Evolutionary conservation across 1,140 invertebrate species (phyloP).

Genomic region (Drosophila arizonae): DNA sequence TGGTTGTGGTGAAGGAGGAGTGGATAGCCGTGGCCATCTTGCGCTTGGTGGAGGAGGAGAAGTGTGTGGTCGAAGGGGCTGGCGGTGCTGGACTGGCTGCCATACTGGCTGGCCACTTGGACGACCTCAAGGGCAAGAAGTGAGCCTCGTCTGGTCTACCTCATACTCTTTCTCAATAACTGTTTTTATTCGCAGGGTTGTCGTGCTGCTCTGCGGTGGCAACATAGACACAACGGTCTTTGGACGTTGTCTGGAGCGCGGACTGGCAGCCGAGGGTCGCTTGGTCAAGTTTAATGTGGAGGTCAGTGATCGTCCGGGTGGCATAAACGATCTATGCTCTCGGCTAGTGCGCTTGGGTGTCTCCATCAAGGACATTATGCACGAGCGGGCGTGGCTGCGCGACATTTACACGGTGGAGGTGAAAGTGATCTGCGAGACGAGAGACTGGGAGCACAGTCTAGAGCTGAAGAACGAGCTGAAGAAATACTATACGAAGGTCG

Average conservation of each 20-base stretch:
- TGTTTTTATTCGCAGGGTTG: constrained; percentile 84
- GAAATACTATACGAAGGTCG: constrained; percentile 85
- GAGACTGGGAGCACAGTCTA: constrained; percentile 89
- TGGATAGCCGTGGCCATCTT: constrained; percentile 95
- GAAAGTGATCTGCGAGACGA: constrained; percentile 93
- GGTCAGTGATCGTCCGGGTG: constrained; percentile 93
- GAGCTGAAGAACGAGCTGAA: constrained; percentile 86
- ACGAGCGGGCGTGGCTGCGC: constrained; percentile 95
- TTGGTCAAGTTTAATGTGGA: constrained; percentile 93
- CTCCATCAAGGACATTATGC: constrained; percentile 96
- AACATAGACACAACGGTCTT: constrained; percentile 97
- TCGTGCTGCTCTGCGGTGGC: constrained; percentile 92
- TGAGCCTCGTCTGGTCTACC: constrained; percentile 73
- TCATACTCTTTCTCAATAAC: neutral
- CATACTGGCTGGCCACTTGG: constrained; percentile 91
- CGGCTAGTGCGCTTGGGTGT: constrained; percentile 90
- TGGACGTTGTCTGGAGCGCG: constrained; percentile 93
- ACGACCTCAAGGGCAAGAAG: constrained; percentile 94
- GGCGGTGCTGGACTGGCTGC: constrained; percentile 94
- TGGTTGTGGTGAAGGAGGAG: constrained; percentile 92
- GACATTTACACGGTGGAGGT: constrained; percentile 94
- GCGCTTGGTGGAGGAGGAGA: constrained; percentile 93
- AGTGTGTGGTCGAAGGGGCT: constrained; percentile 96
- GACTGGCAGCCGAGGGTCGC: constrained; percentile 93
- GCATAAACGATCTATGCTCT: constrained; percentile 93